Evolutionary conservation across 53 echinoderm and acorn worm genomes (phyloP).

Genomic region (Glandiceps talaboti): DNA sequence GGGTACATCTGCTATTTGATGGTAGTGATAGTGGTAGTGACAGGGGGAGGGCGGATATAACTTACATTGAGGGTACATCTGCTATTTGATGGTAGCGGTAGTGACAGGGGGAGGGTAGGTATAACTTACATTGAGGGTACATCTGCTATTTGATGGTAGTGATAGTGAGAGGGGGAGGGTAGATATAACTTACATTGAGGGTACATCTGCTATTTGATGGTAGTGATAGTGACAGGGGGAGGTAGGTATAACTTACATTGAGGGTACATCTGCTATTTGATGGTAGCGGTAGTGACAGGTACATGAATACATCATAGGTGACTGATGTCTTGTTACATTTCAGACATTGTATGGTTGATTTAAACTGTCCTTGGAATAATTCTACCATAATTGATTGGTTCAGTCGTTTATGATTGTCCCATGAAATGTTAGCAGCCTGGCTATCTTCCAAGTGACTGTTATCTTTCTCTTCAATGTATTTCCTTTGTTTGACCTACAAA

Average conservation of each 20-base stretch:
- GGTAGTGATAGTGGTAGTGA: too few species aligned
- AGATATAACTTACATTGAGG: too few species aligned
- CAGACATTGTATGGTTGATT: slow-evolving; percentile 72
- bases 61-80: too few species aligned
- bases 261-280: slow-evolving; percentile 58
- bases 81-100: too few species aligned
- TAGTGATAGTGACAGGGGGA: too few species aligned
- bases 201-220: too few species aligned
- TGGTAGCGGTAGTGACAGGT: slow-evolving; percentile 77
- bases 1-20: too few species aligned
- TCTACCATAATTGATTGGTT: slow-evolving; percentile 83
- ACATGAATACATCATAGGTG: slow-evolving; percentile 97
- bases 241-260: slow-evolving; percentile 57
- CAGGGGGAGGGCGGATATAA: too few species aligned
- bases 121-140: too few species aligned
- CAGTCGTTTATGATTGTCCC: slow-evolving; percentile 63
- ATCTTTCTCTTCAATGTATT: slow-evolving; percentile 84
- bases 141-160: too few species aligned
- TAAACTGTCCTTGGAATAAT: slow-evolving; percentile 93
- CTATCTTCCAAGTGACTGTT: slow-evolving; percentile 42
- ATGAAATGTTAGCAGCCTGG: slow-evolving; percentile 46
- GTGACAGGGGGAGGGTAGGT: too few species aligned
- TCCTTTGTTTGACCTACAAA: slow-evolving; percentile 64
- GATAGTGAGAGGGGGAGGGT: too few species aligned
- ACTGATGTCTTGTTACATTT: slow-evolving; percentile 62